These are phyloP conservation scores for Drosophila takahashii DNA, from an alignment of 1,140 invertebrate genomes.

Conservation along the genomic window DNA sequence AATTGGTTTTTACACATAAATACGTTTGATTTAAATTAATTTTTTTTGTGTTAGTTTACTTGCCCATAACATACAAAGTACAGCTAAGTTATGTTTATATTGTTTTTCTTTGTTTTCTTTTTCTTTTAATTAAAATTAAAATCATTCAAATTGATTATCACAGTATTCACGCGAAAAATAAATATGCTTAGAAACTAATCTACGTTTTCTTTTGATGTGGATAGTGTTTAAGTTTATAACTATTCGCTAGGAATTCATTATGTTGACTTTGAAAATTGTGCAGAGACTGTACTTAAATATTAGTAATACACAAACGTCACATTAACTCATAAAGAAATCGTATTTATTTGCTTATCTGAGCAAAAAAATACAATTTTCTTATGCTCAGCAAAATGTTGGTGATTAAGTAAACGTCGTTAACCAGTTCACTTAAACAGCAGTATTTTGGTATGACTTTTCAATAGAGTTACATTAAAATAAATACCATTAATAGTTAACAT, in stretches of 20 bases:
- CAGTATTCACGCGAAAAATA: slow-evolving; percentile 82
- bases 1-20: slow-evolving; percentile 49
- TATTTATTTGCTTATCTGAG: slow-evolving; percentile 24
- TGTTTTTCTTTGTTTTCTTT: slow-evolving; percentile 35
- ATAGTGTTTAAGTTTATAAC: slow-evolving; percentile 30
- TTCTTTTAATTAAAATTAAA: slow-evolving; percentile 69
- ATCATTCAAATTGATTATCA: slow-evolving; percentile 84
- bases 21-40: slow-evolving; percentile 38
- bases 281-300: slow-evolving; percentile 59
- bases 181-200: slow-evolving; percentile 62
- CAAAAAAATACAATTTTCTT: slow-evolving; percentile 27
- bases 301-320: slow-evolving; percentile 61
- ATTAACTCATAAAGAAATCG: slow-evolving; percentile 8
- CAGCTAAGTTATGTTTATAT: slow-evolving; percentile 33
- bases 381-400: slow-evolving; percentile 40
- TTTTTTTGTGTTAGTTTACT: slow-evolving; percentile 60
- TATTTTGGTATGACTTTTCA: slow-evolving; percentile 25
- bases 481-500: slow-evolving; percentile 80
- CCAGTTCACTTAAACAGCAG: slow-evolving; percentile 50
- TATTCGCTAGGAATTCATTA: slow-evolving; percentile 70
- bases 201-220: slow-evolving; percentile 14
- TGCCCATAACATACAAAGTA: slow-evolving; percentile 68
- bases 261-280: slow-evolving; percentile 59
- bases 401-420: slow-evolving; percentile 43
- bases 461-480: slow-evolving; percentile 62